phyloP scores from a whole-genome alignment of 1,140 invertebrate genomes.

The Cotesia vestalis region DNA sequence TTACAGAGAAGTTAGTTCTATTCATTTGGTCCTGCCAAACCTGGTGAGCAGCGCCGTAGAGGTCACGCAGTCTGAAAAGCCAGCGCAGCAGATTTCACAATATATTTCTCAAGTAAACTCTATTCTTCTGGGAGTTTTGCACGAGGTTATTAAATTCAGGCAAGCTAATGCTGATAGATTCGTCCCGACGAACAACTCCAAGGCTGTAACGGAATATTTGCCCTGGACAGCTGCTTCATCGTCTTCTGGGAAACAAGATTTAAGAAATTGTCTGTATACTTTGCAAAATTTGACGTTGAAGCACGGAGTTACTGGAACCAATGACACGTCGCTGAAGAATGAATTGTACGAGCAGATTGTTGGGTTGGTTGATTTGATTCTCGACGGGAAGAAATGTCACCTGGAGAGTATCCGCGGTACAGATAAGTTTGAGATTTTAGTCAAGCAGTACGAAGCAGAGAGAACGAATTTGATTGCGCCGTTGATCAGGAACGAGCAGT shows the following conservation, averaged over 20 bases:
- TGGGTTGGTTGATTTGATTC: slow-evolving; percentile 77
- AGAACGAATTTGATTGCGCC: slow-evolving; percentile 72
- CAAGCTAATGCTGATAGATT: slow-evolving; percentile 68
- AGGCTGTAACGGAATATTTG: slow-evolving; percentile 67
- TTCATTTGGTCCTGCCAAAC: slow-evolving; percentile 68
- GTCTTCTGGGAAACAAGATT: slow-evolving; percentile 63
- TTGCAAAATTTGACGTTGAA: slow-evolving; percentile 69
- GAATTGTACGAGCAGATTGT: slow-evolving; percentile 77
- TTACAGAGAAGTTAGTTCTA: slow-evolving; percentile 73
- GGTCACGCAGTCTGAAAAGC: slow-evolving; percentile 67
- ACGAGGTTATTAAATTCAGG: slow-evolving; percentile 70
- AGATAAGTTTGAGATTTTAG: slow-evolving; percentile 68
- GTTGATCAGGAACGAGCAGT: slow-evolving; percentile 76
- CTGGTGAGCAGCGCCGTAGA: slow-evolving; percentile 67
- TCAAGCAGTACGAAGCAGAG: slow-evolving; percentile 75
- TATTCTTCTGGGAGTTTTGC: slow-evolving; percentile 67
- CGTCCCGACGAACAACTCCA: slow-evolving; percentile 55
- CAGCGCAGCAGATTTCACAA: slow-evolving; percentile 65
- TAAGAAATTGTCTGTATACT: slow-evolving; percentile 66
- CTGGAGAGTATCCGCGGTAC: slow-evolving; percentile 74
- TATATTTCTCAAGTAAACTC: slow-evolving; percentile 69
- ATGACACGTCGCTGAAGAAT: slow-evolving; percentile 64
- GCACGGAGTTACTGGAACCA: slow-evolving; percentile 68
- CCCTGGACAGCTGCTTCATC: slow-evolving; percentile 72
- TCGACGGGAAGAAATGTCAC: slow-evolving; percentile 79